These are phyloP conservation scores for Tachyglossus aculeatus DNA, from an alignment of 2,797 vertebrate species.

Conservation along the genomic window DNA sequence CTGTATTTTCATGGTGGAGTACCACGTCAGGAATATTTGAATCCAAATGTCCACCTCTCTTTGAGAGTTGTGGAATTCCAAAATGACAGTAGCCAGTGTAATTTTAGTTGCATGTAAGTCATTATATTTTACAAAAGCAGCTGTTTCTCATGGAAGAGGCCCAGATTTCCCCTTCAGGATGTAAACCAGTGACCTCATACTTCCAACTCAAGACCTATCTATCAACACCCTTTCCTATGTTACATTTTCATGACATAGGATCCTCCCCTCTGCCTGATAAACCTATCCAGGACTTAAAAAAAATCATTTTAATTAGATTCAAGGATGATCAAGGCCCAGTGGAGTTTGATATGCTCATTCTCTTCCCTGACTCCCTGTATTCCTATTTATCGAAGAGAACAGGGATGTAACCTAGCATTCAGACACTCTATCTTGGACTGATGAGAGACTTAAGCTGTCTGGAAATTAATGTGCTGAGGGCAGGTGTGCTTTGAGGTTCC, in stretches of 20 bases:
- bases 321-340: constrained; percentile 46
- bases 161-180: constrained; percentile 66
- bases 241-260: constrained; percentile 48
- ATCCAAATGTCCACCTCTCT: constrained; percentile 24
- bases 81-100: constrained; percentile 55
- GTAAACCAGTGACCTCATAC: constrained; percentile 66
- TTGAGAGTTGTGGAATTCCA: constrained; percentile 42
- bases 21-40: constrained; percentile 15
- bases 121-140: constrained; percentile 61
- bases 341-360: constrained; percentile 29
- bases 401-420: constrained; percentile 48
- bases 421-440: background rate
- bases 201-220: constrained; percentile 65
- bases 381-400: constrained; percentile 21
- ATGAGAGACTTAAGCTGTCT: background rate
- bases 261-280: constrained; percentile 46
- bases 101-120: constrained; percentile 59
- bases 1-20: constrained; percentile 25
- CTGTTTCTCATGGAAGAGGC: constrained; percentile 66
- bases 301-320: constrained; percentile 57
- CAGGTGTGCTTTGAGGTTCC: constrained; percentile 2
- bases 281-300: constrained; percentile 33
- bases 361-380: constrained; percentile 29
- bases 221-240: constrained; percentile 65
- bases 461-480: background rate